Conservation (phyloP, 2,113 vertebrate genomes). For the Rhombomys opimus region DNA sequence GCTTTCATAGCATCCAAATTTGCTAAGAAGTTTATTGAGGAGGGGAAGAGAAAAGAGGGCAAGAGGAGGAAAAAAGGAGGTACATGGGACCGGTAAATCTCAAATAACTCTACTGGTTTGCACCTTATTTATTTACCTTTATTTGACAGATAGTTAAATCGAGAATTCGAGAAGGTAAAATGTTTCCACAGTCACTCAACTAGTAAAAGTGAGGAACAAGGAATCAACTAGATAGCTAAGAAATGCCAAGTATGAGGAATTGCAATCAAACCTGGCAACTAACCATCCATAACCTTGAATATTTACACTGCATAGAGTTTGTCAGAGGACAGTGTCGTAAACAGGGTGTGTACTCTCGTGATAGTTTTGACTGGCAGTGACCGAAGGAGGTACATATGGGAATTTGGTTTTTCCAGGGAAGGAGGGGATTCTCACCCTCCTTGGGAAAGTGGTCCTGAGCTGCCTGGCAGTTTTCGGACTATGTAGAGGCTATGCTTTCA, state of each 20-base stretch:
- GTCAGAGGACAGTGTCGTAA: not conserved
- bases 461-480: not conserved
- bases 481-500: not conserved
- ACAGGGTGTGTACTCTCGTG: not conserved
- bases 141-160: not conserved
- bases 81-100: not conserved
- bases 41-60: not conserved
- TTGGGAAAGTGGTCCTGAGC: not conserved
- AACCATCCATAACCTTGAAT: not conserved
- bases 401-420: not conserved
- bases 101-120: not conserved
- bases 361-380: not conserved
- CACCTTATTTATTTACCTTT: not conserved
- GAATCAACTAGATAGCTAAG: conserved; percentile 36
- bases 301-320: not conserved
- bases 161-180: conserved; percentile 20
- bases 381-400: not conserved
- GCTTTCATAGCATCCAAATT: not conserved
- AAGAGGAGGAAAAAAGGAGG: not conserved
- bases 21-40: not conserved
- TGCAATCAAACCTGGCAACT: conserved; percentile 30
- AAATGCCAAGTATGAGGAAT: conserved; percentile 49
- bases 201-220: not conserved
- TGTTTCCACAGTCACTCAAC: conserved; percentile 15
- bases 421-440: not conserved